Conservation (phyloP, 1,140 invertebrate genomes). For the Camponotus pennsylvanicus region DNA sequence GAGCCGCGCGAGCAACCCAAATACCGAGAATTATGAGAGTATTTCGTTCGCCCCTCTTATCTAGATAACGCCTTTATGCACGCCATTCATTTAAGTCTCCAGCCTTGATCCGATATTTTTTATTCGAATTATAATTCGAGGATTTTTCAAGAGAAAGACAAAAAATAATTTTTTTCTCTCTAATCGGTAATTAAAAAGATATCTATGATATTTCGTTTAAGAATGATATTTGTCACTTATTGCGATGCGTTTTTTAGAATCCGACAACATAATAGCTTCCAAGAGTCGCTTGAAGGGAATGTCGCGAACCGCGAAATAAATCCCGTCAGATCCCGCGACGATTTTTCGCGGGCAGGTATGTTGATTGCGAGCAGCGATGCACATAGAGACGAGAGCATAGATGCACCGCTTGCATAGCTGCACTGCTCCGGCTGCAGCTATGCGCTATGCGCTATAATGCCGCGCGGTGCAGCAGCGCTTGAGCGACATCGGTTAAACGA, state of each 20-base stretch:
- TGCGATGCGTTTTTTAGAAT: not conserved
- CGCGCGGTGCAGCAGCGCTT: slow-evolving; percentile 52
- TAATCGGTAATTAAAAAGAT: not conserved
- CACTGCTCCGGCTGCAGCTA: slow-evolving; percentile 44
- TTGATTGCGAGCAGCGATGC: slow-evolving; percentile 77
- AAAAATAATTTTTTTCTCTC: not conserved
- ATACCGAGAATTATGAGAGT: slow-evolving; percentile 50
- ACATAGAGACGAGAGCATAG: slow-evolving; percentile 60
- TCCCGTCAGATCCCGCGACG: slow-evolving; percentile 66
- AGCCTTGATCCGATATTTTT: not conserved
- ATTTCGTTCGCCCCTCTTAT: not conserved
- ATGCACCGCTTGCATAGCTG: slow-evolving; percentile 64
- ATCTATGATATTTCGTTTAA: not conserved
- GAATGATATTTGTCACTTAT: not conserved
- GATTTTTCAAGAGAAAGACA: not conserved
- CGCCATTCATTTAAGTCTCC: not conserved
- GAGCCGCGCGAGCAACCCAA: slow-evolving; percentile 36
- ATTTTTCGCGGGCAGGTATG: slow-evolving; percentile 74
- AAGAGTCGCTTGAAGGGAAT: slow-evolving; percentile 35
- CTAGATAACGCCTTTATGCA: not conserved
- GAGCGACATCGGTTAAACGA: slow-evolving; percentile 76
- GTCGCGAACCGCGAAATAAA: slow-evolving; percentile 71
- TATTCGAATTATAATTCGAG: not conserved
- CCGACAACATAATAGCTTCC: slow-evolving; percentile 5
- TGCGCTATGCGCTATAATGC: slow-evolving; percentile 63